Percentiles rank a stretch among this genome's conserved stretches.
Evolutionary conservation across 1,140 invertebrate genomes (phyloP).

Genomic region (Drosophila azteca): DNA sequence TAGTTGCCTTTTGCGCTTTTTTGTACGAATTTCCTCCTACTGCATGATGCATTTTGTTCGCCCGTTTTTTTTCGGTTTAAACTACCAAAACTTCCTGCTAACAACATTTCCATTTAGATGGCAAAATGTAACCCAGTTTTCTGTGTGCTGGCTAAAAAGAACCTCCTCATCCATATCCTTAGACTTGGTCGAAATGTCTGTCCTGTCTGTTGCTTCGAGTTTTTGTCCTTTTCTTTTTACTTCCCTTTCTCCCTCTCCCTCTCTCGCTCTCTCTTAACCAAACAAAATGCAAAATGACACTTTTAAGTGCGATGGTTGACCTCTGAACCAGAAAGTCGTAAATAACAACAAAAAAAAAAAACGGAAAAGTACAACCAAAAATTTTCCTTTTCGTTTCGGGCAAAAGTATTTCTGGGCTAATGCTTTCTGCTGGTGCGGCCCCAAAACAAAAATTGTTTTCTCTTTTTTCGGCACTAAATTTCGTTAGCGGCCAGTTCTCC

Average conservation of each 20-base stretch:
- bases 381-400: conserved; percentile 65
- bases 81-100: conserved; percentile 58
- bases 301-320: conserved; percentile 79
- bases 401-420: conserved; percentile 71
- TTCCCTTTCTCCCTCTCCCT: conserved; percentile 7
- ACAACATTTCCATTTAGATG: conserved; percentile 76
- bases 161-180: conserved; percentile 45
- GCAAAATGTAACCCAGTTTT: conserved; percentile 70
- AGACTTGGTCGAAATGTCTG: conserved; percentile 14
- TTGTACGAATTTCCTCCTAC: conserved; percentile 32
- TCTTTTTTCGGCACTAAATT: conserved; percentile 74
- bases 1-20: conserved; percentile 5
- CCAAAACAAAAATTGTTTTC: conserved; percentile 45
- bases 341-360: conserved; percentile 52
- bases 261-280: conserved; percentile 15
- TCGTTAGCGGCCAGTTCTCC: conserved; percentile 73
- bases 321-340: conserved; percentile 81
- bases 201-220: conserved; percentile 21
- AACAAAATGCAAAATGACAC: conserved; percentile 76
- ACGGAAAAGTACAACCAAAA: conserved; percentile 18
- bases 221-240: conserved; percentile 53
- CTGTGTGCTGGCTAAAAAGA: conserved; percentile 21
- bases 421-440: conserved; percentile 32
- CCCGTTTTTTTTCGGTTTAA: conserved; percentile 14
- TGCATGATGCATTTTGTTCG: conserved; percentile 49